phyloP scores from a whole-genome alignment of 2,797 vertebrate genomes.

The Oreortyx pictus region DNA sequence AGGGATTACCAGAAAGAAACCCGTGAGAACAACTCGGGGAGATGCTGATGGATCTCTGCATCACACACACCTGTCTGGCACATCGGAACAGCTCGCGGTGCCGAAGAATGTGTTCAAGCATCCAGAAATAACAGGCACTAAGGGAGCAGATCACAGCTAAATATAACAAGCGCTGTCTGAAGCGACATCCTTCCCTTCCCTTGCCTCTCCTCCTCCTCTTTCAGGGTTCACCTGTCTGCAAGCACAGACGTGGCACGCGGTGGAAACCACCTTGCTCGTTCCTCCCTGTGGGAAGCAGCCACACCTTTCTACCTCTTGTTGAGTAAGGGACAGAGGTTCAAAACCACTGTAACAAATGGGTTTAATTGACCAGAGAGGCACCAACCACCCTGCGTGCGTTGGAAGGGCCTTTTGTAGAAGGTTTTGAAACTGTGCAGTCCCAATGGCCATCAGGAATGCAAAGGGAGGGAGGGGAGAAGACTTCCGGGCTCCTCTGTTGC shows the following conservation, averaged over 20 bases:
- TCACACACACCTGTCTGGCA: not conserved
- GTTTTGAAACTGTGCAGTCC: accelerated
- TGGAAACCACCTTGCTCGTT: not conserved
- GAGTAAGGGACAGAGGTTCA: not conserved
- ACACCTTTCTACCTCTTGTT: accelerated
- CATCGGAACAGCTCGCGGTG: not conserved
- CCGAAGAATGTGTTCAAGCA: not conserved
- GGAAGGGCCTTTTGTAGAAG: not conserved
- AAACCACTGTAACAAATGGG: accelerated
- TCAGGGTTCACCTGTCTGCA: not conserved
- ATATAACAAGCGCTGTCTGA: not conserved
- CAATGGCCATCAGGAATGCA: not conserved
- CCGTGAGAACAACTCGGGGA: not conserved
- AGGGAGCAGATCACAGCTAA: not conserved
- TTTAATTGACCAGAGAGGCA: not conserved
- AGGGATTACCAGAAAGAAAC: not conserved
- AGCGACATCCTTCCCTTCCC: not conserved
- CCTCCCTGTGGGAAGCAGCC: not conserved
- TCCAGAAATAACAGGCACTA: not conserved
- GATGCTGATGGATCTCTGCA: not conserved
- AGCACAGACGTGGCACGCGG: accelerated
- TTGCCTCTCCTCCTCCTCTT: not conserved
- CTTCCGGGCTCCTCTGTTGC: not conserved
- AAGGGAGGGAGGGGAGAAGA: not conserved
- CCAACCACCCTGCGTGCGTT: accelerated